A percentile compares a stretch with the other conserved stretches of the same genome.
Conservation (phyloP, 2,888 invertebrate species). For the Acholoe squamosa region DNA sequence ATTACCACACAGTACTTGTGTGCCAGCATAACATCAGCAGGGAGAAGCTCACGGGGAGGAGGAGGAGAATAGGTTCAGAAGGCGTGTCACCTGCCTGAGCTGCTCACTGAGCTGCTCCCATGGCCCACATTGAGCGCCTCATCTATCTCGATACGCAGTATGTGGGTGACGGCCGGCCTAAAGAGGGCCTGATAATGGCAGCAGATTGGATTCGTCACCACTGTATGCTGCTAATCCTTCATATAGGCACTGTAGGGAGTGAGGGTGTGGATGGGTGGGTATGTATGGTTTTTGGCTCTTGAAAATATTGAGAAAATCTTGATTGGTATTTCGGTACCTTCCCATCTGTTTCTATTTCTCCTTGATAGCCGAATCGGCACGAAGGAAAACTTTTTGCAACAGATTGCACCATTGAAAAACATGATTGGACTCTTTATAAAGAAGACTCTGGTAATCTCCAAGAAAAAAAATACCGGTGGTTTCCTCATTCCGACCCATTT, state of each 20-base stretch:
- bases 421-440: background rate
- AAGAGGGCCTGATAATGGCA: constrained; percentile 45
- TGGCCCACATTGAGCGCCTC: constrained; percentile 49
- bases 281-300: no score
- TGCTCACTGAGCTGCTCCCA: constrained; percentile 18
- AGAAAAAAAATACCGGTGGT: background rate
- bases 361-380: background rate
- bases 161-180: constrained; percentile 36
- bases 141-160: constrained; percentile 40
- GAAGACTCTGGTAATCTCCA: background rate
- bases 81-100: constrained; percentile 40
- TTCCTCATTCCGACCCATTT: background rate
- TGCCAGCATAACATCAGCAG: background rate
- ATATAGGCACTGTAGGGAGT: background rate
- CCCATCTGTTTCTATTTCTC: background rate
- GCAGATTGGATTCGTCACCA: constrained; percentile 46
- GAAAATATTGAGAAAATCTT: no score
- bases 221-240: constrained; percentile 7
- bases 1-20: background rate
- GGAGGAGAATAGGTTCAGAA: constrained; percentile 45
- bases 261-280: background rate
- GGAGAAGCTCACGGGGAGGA: background rate
- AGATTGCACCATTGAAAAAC: background rate
- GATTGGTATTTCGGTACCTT: no score
- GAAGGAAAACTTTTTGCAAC: background rate